Evolutionary conservation across 2,797 vertebrate genomes (phyloP), one percentile per base, ranked within the genome.

Genomic region (Cirrhinus mrigala): DNA sequence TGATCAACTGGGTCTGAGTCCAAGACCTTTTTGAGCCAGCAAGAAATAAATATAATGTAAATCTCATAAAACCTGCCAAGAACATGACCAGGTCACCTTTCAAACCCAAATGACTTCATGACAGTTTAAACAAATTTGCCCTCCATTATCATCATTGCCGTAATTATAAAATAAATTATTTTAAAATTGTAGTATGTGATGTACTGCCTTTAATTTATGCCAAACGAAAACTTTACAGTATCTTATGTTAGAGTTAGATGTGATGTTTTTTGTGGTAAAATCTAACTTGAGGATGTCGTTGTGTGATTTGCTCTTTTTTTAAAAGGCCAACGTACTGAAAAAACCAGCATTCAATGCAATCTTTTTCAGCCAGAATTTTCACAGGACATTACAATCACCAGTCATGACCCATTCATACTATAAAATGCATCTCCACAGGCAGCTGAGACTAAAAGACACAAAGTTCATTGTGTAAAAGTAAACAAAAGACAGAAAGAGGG

Each of bases 1-100:
- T 92, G 92, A 78, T 91, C 91, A 81, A 91, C 92, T 1, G 91
- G 92, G 85, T 92, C 92, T 0, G 92, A 92, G 79, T 93, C 92
- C 82, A 92, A 85, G 56, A 92, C 92, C 92, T 93, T 52, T 22
- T n/a, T 1, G 52, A 54, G 1, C 50, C 33, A 69, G 24, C 11
- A 64, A 37, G 56, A 77, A 3, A 44, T 9, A 58, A 82, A n/a
- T 24, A 0, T 46, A 58, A 6, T 48, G n/a, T 18, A 22, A 75
- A 76, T 56, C 50, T 54, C n/a, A 64, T 6, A 29, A 29, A 40
- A 40, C 40, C 40, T 40, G 40, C 40, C 40, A 40, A 40, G 24
- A 27, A 62, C 56, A 58, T n/a, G 56, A 58, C 9, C 22, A 58
- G 56, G 12, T 64, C 14, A 16, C 60, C 27, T 64, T 64, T 27